These are phyloP conservation scores for Helobdella robusta DNA, from an alignment of 2,888 invertebrate species.

Conservation along the genomic window DNA sequence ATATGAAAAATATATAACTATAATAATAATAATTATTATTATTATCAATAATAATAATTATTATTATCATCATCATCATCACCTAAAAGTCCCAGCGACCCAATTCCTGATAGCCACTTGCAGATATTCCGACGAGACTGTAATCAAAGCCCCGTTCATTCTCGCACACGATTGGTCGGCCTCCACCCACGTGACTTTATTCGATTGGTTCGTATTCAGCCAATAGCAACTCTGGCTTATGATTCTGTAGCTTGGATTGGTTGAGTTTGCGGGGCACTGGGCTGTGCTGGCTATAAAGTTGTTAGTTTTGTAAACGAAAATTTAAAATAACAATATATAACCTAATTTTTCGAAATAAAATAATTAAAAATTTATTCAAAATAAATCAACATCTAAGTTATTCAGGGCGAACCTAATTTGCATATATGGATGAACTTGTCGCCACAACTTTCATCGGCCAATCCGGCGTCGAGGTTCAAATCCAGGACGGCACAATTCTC, in stretches of 20 bases:
- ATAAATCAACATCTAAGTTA: too few species aligned
- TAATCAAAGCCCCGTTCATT: not conserved
- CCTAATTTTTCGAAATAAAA: too few species aligned
- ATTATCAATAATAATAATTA: not conserved
- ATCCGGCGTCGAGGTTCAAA: constrained; percentile 12
- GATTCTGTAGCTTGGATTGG: too few species aligned
- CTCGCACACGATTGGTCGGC: not conserved
- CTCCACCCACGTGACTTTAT: not conserved
- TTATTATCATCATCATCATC: not conserved
- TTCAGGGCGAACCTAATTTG: too few species aligned
- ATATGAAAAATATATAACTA: too few species aligned
- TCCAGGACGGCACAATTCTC: constrained; percentile 10
- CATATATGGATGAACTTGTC: too few species aligned
- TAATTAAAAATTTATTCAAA: too few species aligned
- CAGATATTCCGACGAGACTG: not conserved
- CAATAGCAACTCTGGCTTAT: constrained; percentile 6
- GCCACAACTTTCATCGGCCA: constrained; percentile 10
- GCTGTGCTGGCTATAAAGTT: too few species aligned
- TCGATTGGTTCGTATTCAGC: constrained; percentile 9
- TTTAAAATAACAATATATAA: too few species aligned
- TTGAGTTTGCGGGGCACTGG: too few species aligned
- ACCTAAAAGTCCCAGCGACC: constrained; percentile 7
- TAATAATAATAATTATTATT: not conserved
- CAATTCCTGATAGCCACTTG: constrained; percentile 5
- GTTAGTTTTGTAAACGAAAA: too few species aligned